Percentiles rank a stretch among this genome's conserved stretches.
These are phyloP conservation scores for Sinocyclocheilus grahami DNA, from an alignment of 2,113 vertebrate genomes.

Conservation along the genomic window DNA sequence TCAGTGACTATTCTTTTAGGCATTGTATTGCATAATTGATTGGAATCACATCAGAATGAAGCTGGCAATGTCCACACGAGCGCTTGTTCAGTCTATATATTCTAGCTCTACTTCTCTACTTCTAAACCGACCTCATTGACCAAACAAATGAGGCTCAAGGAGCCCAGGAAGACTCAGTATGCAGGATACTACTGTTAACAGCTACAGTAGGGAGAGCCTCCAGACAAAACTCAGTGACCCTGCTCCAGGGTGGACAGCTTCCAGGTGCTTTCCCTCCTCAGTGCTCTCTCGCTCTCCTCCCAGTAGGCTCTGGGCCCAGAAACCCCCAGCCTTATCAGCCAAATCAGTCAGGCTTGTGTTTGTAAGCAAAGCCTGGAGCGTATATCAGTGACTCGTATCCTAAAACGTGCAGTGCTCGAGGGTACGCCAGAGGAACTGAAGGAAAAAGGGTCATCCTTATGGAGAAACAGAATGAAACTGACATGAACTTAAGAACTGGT, in stretches of 20 bases:
- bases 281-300: constrained; percentile 50
- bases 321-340: constrained; percentile 65
- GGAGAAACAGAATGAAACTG: not conserved
- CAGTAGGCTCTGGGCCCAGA: constrained; percentile 64
- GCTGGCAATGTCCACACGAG: constrained; percentile 60
- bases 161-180: constrained; percentile 38
- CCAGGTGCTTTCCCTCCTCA: constrained; percentile 78
- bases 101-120: constrained; percentile 12
- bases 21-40: constrained; percentile 46
- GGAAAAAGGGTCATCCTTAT: not conserved
- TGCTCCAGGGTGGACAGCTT: constrained; percentile 72
- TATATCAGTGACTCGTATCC: constrained; percentile 29
- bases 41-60: constrained; percentile 67
- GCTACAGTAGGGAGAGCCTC: constrained; percentile 75
- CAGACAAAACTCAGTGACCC: constrained; percentile 80
- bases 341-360: constrained; percentile 60
- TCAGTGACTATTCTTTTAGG: not conserved
- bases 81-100: not conserved
- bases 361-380: constrained; percentile 60
- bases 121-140: not conserved
- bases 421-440: constrained; percentile 11
- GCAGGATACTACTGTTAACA: constrained; percentile 72
- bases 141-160: constrained; percentile 7
- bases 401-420: not conserved
- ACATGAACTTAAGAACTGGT: not conserved